Evolutionary conservation across 2,113 vertebrate genomes (phyloP).

Genomic region (Epinephelus lanceolatus): DNA sequence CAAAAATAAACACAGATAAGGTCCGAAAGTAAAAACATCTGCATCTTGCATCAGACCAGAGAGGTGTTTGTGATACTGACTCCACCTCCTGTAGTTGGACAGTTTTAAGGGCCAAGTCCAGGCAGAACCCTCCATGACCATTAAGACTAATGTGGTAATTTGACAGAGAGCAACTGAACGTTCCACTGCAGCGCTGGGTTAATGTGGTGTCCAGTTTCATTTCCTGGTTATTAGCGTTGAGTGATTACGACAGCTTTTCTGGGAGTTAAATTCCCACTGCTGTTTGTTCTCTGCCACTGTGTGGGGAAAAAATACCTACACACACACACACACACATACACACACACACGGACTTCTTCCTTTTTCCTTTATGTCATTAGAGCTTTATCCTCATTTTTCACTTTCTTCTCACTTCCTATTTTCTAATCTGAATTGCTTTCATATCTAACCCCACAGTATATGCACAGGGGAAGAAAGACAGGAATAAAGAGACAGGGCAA

Average conservation of each 20-base stretch:
- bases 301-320: neutral
- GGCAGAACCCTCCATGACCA: conserved; percentile 11
- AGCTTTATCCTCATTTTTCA: neutral
- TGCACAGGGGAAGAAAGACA: neutral
- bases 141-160: conserved; percentile 55
- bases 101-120: conserved; percentile 3
- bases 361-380: neutral
- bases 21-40: neutral
- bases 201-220: conserved; percentile 64
- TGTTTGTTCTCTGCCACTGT: conserved; percentile 31
- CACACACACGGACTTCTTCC: neutral
- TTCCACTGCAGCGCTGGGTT: conserved; percentile 44
- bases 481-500: neutral
- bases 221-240: conserved; percentile 68
- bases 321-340: neutral
- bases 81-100: conserved; percentile 2
- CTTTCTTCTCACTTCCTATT: neutral
- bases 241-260: conserved; percentile 57
- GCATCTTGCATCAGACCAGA: neutral
- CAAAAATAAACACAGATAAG: neutral
- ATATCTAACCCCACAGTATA: neutral
- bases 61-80: neutral
- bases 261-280: conserved; percentile 55
- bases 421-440: neutral
- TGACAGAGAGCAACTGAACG: conserved; percentile 49